phyloP scores from a whole-genome alignment of 1,140 invertebrate species.

The Drosophila sp. region DNA sequence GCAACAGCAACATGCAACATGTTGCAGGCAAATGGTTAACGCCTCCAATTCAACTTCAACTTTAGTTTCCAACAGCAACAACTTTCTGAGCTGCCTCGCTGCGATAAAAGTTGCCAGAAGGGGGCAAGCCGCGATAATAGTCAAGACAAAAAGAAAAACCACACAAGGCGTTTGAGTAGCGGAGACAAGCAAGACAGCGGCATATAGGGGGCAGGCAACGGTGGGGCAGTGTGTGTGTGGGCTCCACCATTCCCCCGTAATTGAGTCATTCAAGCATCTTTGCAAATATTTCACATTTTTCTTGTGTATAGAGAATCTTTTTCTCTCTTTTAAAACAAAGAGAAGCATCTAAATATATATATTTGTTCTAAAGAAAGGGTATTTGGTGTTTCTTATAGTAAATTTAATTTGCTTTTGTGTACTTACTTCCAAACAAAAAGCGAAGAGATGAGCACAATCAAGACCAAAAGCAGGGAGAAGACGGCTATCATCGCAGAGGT shows the following conservation, averaged over 20 bases:
- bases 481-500: constrained; percentile 90
- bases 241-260: constrained; percentile 34
- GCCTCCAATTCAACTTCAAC: constrained; percentile 49
- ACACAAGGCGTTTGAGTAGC: constrained; percentile 33
- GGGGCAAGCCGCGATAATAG: constrained; percentile 52
- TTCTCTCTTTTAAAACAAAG: background rate
- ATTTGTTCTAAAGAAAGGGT: background rate
- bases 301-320: background rate
- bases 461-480: constrained; percentile 88
- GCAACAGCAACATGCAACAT: constrained; percentile 56
- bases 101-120: constrained; percentile 49
- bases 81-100: constrained; percentile 20
- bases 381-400: background rate
- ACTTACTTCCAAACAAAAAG: constrained; percentile 93
- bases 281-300: background rate
- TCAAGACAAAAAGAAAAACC: constrained; percentile 59
- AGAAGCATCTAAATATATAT: background rate
- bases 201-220: background rate
- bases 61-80: constrained; percentile 18
- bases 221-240: constrained; percentile 8
- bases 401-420: constrained; percentile 22
- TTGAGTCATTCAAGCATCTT: constrained; percentile 52
- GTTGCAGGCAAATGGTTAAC: constrained; percentile 55
- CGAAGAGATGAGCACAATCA: constrained; percentile 89
- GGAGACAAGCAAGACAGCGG: background rate